Evolutionary conservation across 2,113 vertebrate genomes (phyloP), one percentile per base, ranked within the genome.

Genomic region (Tragelaphus buxtoni): DNA sequence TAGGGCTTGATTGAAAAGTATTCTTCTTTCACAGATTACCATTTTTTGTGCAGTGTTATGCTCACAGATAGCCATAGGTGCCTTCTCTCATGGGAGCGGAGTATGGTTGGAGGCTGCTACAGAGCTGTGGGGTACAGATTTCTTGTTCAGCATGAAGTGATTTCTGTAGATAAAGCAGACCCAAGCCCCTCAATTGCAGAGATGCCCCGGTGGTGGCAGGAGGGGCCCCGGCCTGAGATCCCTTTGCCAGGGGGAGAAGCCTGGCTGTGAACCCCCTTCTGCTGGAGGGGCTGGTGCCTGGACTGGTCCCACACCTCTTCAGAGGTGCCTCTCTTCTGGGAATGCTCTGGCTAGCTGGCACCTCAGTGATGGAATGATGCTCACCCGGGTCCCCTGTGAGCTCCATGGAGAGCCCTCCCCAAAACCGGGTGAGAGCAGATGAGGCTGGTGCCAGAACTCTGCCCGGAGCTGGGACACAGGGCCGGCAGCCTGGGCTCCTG

Each of bases 1-100:
- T 91, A 88, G 84, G 80, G 79, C 92, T 45, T 96, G 92, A 97
- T 92, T 95, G 97, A 90, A 94, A 97, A 96, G 96, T 95, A 53
- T 77, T 92, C 89, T 94, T 0, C 20, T 97, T 96, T 97, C 84
- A 47, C 81, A 90, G 60, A 89, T 98, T 51, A 47, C 0, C 96
- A 80, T 96, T 93, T 83, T 88, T 49, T 35, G 82, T 80, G 56
- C 12, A n/a, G 13, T 39, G 45, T 76, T 80, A 12, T 22, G 8
- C 79, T 95, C 85, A 60, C 47, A 88, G 92, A 91, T 65, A 88
- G 92, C 24, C 14, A 0, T 51, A 55, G 0, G 0, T 14, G 14
- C 42, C 45, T 96, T 83, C 88, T 58, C 47, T 49, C 26, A 4
- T 0, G 51, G 10, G 77, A n/a, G 13, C 30, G 42, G 53, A 0